Base-by-base conservation (phyloP, 2,888 invertebrate genomes). In the Apotomis betuletana region DNA sequence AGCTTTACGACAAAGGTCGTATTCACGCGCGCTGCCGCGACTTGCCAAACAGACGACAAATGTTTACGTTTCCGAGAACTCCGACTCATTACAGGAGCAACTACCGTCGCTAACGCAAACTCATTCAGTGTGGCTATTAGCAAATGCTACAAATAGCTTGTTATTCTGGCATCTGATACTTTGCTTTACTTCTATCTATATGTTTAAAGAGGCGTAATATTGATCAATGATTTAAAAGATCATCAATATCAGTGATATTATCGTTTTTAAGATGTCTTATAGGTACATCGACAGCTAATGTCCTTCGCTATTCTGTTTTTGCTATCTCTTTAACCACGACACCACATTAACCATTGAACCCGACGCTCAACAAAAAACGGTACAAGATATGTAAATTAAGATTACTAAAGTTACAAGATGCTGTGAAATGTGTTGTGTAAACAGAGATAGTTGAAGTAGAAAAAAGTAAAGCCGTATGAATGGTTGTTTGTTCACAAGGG, bases 21-120 rank as follows among this genome's bases (percentile, higher is more conserved):
- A 10, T 60, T 49, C 54, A 27, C 27, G 27, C 15, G 15, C 27
- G 27, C 2, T 49, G 60, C 49, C 51, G 57, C 61, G 13, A 54
- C 44, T 74, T 68, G 69, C 69, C 64, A 74, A 74, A 70, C 73
- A 69, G 67, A 67, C 74, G 61, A 69, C 51, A 65, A 67, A 74
- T 72, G 68, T 76, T 76, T 75, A 72, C 74, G 60, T 74, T 64
- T 74, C 68, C 72, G 65, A 62, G 72, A 67, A 74, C 55, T 52
- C 46, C 64, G 61, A 60, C 67, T 69, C 69, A 74, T 75, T 76
- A 73, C 55, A 58, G 15, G 63, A 70, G 44, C 41, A 41, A 67
- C 69, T 69, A 68, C 59, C 67, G 58, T 65, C 69, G 54, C 60
- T 61, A 12, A 59, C 49, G 44, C 54, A 67, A 71, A 71, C 51